Evolutionary conservation across 2,888 invertebrate genomes (phyloP), one percentile per base, ranked within the genome.

Genomic region (Hirtodrosophila alboralis): DNA sequence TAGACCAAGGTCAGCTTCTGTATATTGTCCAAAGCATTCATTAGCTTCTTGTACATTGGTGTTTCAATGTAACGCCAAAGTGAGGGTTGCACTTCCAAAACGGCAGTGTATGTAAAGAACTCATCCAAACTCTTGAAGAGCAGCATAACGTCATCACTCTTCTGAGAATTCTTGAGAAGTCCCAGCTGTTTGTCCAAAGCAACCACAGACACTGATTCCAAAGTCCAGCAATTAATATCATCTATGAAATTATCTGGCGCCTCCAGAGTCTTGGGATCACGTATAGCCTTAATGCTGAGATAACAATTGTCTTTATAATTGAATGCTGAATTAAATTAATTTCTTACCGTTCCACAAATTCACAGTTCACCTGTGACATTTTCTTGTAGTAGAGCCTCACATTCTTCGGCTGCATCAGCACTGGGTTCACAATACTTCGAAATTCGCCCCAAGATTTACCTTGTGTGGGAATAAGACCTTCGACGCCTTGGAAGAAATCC

Each of bases 401-500:
- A 33, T 91, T 85, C 75, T 93, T 92, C 0, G 93, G 93, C 74
- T 93, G 92, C 89, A 95, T 89, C 87, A 95, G 90, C 21, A 93
- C 91, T 48, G 93, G 93, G 83, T 94, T 94, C 0, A 94, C 93
- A 65, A 92, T 93, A 1, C 92, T 92, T n/a, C 94, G 91, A 52
- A 94, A 92, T 36, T 93, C 91, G 16, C 93, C 92, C 94, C 95
- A 95, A 67, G 93, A 89, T 12, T 92, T 94, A 0, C 70, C 86
- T 41, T 84, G 73, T 3, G 63, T 74, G 1, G 77, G 16, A 36
- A 86, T 61, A 0, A 87, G 59, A 16, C 86, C 86, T 27, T 81
- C 83, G n/a, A 70, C 61, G 2, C 79, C 83, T n/a, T 78, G 56
- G 34, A 72, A 87, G 23, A 70, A 73, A 9, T 87, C 83, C 3